Evolutionary conservation across 2,113 vertebrate genomes (phyloP), one percentile per base, ranked within the genome.

Genomic region (Gallinago jamesoni): DNA sequence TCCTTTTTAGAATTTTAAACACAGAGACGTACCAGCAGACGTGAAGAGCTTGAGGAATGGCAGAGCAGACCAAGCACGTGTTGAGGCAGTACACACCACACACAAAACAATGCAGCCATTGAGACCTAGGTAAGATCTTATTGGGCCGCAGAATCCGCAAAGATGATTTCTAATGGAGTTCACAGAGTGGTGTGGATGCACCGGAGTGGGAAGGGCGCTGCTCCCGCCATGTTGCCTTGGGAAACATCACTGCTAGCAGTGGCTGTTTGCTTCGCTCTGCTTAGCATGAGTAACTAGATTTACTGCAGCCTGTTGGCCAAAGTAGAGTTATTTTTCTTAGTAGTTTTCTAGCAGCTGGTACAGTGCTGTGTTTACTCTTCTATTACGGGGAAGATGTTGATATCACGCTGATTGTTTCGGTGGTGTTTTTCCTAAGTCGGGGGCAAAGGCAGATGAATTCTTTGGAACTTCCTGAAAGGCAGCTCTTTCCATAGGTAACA

Each of bases 181-280:
- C n/a, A 48, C 21, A 30, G 59, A 8, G 41, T 18, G 20, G 3
- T 27, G 24, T 10, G 76, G 52, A 14, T 43, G 19, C 39, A 12
- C 22, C 1, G 0, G 12, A n/a, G 16, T 31, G 75, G 43, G 82
- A 84, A 67, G 47, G 52, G 10, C 0, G 0, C 35, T 23, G 50
- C 24, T 74, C 3, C 63, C 27, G 31, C 18, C 18, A 31, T 0
- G n/a, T 7, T 81, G 20, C 52, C 48, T 47, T 60, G 33, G 64
- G 60, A 64, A 86, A 25, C 6, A 37, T 64, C 53, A 28, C 33
- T 18, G 7, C 30, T 19, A 41, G 56, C 57, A 62, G 64, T 7
- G 52, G 13, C 27, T 53, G 25, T 7, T n/a, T 78, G 60, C 15
- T 62, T 16, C 4, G 24, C 35, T 62, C 37, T 62, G 25, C 60